Evolutionary conservation across 2,797 vertebrate species (phyloP).

Genomic region (Pseudochirops cupreus): DNA sequence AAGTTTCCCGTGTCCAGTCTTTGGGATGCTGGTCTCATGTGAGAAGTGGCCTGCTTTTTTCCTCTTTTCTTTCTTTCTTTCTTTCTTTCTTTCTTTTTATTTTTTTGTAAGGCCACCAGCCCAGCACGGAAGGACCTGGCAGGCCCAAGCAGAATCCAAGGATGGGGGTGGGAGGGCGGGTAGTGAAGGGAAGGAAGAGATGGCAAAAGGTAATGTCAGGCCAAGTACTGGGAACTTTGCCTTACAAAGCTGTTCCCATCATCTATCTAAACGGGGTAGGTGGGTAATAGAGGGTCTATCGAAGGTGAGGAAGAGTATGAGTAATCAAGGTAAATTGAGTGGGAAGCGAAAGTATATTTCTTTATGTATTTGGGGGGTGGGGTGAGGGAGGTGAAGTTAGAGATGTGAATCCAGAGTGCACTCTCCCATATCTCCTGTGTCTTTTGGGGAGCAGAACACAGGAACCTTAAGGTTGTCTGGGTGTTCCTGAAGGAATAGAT

Average conservation of each 20-base stretch:
- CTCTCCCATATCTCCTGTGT: not conserved
- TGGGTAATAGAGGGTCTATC: conserved; percentile 76
- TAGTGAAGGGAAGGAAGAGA: conserved; percentile 61
- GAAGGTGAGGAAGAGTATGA: conserved; percentile 64
- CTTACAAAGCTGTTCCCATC: conserved; percentile 37
- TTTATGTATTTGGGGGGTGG: conserved; percentile 29
- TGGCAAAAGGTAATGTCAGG: conserved; percentile 62
- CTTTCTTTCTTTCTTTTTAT: not conserved
- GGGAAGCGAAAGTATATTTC: conserved; percentile 75
- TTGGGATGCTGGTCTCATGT: conserved; percentile 61
- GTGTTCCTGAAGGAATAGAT: not conserved
- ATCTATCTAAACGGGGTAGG: conserved; percentile 66
- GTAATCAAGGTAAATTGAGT: conserved; percentile 64
- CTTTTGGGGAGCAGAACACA: not conserved
- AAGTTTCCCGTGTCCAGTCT: conserved; percentile 62
- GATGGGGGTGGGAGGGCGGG: not conserved
- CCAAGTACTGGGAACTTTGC: conserved; percentile 48
- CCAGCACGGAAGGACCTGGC: conserved; percentile 38
- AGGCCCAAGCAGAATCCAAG: conserved; percentile 22
- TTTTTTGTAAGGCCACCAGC: not conserved
- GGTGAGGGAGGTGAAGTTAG: not conserved
- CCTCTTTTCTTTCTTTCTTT: too few relatives aligned
- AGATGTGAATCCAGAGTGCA: not conserved
- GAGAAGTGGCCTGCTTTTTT: conserved; percentile 42
- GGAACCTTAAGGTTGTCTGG: not conserved